Percentiles rank a stretch among this genome's conserved stretches.
These are phyloP conservation scores for Cephus rjabovi DNA, from an alignment of 2,888 invertebrate species.

Conservation along the genomic window DNA sequence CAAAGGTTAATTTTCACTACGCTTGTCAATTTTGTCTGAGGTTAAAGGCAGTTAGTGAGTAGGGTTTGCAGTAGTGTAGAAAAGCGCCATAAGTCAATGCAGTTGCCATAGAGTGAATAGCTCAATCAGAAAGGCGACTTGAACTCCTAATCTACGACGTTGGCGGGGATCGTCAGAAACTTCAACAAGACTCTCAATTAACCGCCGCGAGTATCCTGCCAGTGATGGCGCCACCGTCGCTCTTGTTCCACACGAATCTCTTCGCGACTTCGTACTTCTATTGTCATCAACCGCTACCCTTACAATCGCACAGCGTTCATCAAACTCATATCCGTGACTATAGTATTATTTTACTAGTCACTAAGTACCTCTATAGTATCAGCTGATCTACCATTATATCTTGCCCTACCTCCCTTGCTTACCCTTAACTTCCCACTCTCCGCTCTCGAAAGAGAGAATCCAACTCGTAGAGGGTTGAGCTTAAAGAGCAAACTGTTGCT, in stretches of 20 bases:
- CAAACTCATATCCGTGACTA: background rate
- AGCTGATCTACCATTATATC: background rate
- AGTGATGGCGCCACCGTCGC: background rate
- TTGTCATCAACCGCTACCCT: background rate
- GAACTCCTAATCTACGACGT: conserved; percentile 38
- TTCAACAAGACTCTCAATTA: conserved; percentile 35
- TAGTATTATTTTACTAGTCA: background rate
- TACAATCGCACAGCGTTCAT: background rate
- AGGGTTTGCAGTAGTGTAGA: conserved; percentile 21
- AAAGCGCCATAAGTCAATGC: conserved; percentile 20
- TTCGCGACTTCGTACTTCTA: background rate
- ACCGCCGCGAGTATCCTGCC: conserved; percentile 3
- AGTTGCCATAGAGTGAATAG: conserved; percentile 45
- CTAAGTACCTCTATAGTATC: background rate
- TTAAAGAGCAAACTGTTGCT: conserved; percentile 65
- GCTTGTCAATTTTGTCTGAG: conserved; percentile 17
- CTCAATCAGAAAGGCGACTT: conserved; percentile 45
- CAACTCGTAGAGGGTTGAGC: conserved; percentile 20
- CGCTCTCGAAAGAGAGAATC: background rate
- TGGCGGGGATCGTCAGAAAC: background rate
- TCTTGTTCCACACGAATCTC: background rate
- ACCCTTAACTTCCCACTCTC: background rate
- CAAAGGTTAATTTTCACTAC: no score
- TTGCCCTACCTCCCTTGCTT: background rate
- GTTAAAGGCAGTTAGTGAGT: conserved; percentile 52